Evolutionary conservation across 2,113 vertebrate genomes (phyloP).

Genomic region (Ceyx melanurus): DNA sequence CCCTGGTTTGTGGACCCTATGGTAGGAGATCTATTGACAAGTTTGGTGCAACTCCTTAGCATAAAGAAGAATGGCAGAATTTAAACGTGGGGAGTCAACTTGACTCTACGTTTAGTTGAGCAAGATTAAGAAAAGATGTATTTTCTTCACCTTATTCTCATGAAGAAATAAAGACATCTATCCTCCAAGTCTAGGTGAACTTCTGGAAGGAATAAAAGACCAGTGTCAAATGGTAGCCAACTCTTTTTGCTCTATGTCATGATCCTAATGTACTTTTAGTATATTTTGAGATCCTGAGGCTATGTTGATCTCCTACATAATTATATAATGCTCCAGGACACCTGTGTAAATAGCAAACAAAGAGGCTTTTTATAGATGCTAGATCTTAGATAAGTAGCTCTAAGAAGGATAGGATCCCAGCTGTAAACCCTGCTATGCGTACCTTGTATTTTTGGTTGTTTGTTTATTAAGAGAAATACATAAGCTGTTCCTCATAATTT

Average conservation of each 20-base stretch:
- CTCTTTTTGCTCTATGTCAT: neutral
- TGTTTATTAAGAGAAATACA: conserved; percentile 49
- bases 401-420: conserved; percentile 26
- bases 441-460: neutral
- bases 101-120: neutral
- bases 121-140: neutral
- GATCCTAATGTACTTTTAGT: conserved; percentile 13
- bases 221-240: neutral
- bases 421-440: conserved; percentile 20
- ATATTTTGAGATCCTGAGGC: conserved; percentile 37
- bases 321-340: conserved; percentile 59
- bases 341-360: conserved; percentile 64
- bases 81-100: neutral
- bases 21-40: neutral
- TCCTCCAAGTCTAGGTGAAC: neutral
- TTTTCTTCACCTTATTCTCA: neutral
- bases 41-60: neutral
- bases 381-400: conserved; percentile 58
- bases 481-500: conserved; percentile 34
- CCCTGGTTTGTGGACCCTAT: neutral
- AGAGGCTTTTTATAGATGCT: conserved; percentile 56
- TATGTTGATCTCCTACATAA: conserved; percentile 44
- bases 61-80: neutral
- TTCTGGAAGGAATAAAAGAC: conserved; percentile 24
- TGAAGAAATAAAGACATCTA: neutral